phyloP scores from a whole-genome alignment of 2,888 invertebrate species.

The Tetragonisca angustula region DNA sequence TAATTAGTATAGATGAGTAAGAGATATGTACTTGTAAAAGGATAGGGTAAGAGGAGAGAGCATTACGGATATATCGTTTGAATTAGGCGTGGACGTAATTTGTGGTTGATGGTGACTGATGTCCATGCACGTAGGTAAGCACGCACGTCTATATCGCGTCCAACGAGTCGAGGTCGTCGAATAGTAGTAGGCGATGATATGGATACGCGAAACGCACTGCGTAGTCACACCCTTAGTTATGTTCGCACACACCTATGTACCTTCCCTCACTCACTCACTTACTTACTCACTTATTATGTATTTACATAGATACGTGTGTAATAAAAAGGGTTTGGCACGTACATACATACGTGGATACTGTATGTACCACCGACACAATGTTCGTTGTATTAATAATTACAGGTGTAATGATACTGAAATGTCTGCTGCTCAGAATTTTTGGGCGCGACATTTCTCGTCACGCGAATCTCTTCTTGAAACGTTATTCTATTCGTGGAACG shows the following conservation, averaged over 20 bases:
- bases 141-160: background rate
- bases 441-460: slow-evolving; percentile 12
- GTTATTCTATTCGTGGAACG: slow-evolving; percentile 21
- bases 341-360: too few relatives aligned
- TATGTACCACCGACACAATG: background rate
- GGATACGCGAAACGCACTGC: background rate
- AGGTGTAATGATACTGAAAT: background rate
- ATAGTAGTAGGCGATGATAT: background rate
- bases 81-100: background rate
- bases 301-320: too few relatives aligned
- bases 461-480: slow-evolving; percentile 9
- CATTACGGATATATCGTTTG: background rate
- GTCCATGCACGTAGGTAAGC: background rate
- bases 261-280: background rate
- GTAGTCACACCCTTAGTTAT: slow-evolving; percentile 18
- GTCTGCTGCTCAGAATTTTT: background rate
- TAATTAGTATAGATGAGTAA: background rate
- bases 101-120: background rate
- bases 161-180: background rate
- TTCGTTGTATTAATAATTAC: background rate
- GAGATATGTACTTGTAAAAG: background rate
- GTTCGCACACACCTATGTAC: slow-evolving; percentile 1
- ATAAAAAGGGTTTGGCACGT: slow-evolving; percentile 55
- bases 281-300: background rate
- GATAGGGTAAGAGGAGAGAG: background rate